Percentiles rank a stretch among this genome's conserved stretches.
Conservation (phyloP, 2,888 invertebrate species). For the Perithous albicinctus region DNA sequence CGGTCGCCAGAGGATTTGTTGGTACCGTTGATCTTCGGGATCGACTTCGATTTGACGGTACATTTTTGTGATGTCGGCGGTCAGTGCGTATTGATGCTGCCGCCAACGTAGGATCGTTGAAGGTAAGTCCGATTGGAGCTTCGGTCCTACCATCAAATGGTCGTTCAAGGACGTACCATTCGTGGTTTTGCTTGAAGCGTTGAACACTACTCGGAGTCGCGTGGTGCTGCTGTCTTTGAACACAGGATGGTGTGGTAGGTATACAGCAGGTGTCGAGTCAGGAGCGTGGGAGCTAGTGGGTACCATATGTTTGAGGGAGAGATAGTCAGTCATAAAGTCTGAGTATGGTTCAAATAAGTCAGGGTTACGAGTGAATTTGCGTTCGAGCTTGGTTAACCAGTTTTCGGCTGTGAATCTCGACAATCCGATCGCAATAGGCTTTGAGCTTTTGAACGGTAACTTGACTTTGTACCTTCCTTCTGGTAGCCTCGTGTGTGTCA, state of each 20-base stretch:
- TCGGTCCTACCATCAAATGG: conserved; percentile 43
- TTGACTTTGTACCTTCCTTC: conserved; percentile 71
- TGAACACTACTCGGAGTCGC: conserved; percentile 43
- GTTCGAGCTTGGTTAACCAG: conserved; percentile 70
- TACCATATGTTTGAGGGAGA: conserved; percentile 57
- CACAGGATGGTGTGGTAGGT: conserved; percentile 43
- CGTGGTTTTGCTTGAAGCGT: conserved; percentile 47
- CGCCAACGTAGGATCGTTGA: conserved; percentile 50
- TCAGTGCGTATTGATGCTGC: conserved; percentile 50
- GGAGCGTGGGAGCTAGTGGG: conserved; percentile 3
- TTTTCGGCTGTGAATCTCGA: conserved; percentile 70
- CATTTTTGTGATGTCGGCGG: conserved; percentile 65
- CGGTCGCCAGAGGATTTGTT: conserved; percentile 57
- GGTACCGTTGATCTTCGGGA: conserved; percentile 54
- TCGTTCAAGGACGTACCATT: conserved; percentile 53
- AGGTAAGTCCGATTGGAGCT: conserved; percentile 37
- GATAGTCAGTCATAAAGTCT: conserved; percentile 63
- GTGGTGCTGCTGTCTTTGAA: conserved; percentile 39
- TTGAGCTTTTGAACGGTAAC: conserved; percentile 69
- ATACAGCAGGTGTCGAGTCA: conserved; percentile 6
- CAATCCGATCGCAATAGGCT: conserved; percentile 59
- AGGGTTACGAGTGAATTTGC: conserved; percentile 59
- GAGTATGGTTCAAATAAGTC: conserved; percentile 54
- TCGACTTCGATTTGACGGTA: conserved; percentile 61
- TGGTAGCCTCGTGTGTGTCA: conserved; percentile 64